A percentile compares a stretch with the other conserved stretches of the same genome.
These are phyloP conservation scores for Mesaphorura yosii DNA, from an alignment of 1,140 invertebrate genomes.

Conservation along the genomic window DNA sequence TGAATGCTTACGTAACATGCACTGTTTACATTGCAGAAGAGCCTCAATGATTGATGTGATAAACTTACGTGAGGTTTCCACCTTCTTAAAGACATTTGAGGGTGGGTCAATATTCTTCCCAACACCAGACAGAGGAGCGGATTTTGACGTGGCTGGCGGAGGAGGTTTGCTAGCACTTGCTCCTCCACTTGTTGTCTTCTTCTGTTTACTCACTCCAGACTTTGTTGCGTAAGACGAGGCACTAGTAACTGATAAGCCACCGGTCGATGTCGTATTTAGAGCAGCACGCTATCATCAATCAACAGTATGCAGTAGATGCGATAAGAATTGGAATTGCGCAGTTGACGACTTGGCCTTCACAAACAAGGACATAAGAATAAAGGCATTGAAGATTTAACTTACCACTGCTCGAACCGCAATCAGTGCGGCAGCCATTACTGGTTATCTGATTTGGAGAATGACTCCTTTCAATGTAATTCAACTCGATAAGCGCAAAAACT, in stretches of 20 bases:
- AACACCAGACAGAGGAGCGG: not conserved
- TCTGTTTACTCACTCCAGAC: slow-evolving; percentile 9
- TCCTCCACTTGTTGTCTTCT: not conserved
- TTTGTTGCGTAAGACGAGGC: slow-evolving; percentile 8
- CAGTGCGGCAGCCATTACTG: too few relatives aligned
- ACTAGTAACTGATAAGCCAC: not conserved
- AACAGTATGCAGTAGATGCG: not conserved
- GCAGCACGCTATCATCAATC: slow-evolving; percentile 5
- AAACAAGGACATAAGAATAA: too few relatives aligned
- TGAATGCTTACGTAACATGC: not conserved
- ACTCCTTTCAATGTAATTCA: too few relatives aligned
- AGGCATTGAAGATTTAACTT: too few relatives aligned
- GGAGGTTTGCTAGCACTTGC: too few relatives aligned
- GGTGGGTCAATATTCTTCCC: slow-evolving; percentile 18
- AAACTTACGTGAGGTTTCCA: slow-evolving; percentile 5
- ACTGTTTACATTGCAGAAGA: not conserved
- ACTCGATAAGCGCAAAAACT: too few relatives aligned
- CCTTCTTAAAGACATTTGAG: slow-evolving; percentile 15
- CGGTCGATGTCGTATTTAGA: too few relatives aligned
- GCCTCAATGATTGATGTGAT: not conserved
- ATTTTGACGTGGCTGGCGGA: not conserved
- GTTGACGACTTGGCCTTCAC: not conserved
- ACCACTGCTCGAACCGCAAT: slow-evolving; percentile 13
- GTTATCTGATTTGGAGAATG: too few relatives aligned
- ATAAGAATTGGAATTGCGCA: not conserved